Percentiles rank a stretch among this genome's conserved stretches.
Conservation (phyloP, 1,140 invertebrate genomes). For the Trinorchestia longiramus region DNA sequence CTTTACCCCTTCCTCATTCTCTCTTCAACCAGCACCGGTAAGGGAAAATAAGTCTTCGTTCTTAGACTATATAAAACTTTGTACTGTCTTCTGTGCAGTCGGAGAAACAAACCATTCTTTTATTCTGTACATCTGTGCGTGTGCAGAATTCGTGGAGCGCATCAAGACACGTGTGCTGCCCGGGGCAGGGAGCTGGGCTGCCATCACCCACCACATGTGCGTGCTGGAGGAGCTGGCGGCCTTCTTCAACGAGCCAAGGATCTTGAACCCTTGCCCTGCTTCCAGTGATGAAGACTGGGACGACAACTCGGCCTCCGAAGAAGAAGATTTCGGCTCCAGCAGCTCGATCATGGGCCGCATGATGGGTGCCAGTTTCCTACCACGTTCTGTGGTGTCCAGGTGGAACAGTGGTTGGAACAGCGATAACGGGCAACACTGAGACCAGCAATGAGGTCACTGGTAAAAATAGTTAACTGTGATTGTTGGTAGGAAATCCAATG, state of each 20-base stretch:
- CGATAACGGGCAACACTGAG: neutral
- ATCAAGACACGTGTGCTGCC: conserved; percentile 58
- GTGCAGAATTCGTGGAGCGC: conserved; percentile 61
- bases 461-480: too few species aligned
- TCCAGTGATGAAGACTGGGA: conserved; percentile 60
- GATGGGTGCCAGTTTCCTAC: conserved; percentile 61
- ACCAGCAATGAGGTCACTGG: neutral
- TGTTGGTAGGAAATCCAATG: too few species aligned
- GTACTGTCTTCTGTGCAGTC: too few species aligned
- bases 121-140: neutral
- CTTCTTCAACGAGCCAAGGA: conserved; percentile 57
- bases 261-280: conserved; percentile 35
- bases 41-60: too few species aligned
- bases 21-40: too few species aligned
- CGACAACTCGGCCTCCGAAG: conserved; percentile 12
- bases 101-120: too few species aligned
- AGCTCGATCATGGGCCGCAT: conserved; percentile 59
- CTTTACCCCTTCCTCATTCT: too few species aligned
- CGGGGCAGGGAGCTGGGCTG: conserved; percentile 46
- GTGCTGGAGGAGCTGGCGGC: conserved; percentile 45
- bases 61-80: too few species aligned
- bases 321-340: neutral
- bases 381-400: conserved; percentile 56
- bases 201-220: conserved; percentile 43
- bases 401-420: neutral